Percentiles rank a stretch among this genome's conserved stretches.
phyloP scores from a whole-genome alignment of 2,888 invertebrate species.

The Dimorphilus gyrociliatus region DNA sequence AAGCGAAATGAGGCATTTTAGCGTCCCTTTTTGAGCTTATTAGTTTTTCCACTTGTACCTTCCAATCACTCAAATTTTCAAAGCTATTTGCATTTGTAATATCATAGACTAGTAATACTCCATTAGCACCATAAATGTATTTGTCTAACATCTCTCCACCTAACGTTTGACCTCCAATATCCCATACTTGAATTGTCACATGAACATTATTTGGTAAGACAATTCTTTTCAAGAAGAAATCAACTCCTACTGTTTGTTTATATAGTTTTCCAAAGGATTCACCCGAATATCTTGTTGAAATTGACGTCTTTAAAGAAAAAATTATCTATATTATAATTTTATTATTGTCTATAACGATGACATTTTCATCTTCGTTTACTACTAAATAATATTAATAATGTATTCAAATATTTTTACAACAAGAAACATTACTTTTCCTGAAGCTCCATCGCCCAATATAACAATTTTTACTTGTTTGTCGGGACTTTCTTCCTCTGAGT shows the following conservation, averaged over 20 bases:
- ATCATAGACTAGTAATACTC: conserved; percentile 64
- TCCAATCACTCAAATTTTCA: conserved; percentile 57
- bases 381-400: too few relatives aligned
- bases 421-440: conserved; percentile 74
- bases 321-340: too few relatives aligned
- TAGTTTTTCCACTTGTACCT: conserved; percentile 30
- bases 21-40: too few relatives aligned
- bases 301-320: conserved; percentile 43
- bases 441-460: conserved; percentile 59
- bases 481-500: conserved; percentile 30
- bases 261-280: conserved; percentile 47
- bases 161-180: conserved; percentile 62
- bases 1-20: conserved; percentile 36
- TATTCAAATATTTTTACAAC: too few relatives aligned
- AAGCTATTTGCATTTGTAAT: conserved; percentile 64
- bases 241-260: conserved; percentile 52
- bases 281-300: conserved; percentile 50
- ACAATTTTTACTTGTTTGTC: conserved; percentile 53
- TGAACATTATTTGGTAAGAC: conserved; percentile 44
- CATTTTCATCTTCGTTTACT: too few relatives aligned
- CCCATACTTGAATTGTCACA: conserved; percentile 60
- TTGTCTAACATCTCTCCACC: conserved; percentile 58
- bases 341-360: too few relatives aligned
- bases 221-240: conserved; percentile 53
- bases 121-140: conserved; percentile 42